These are phyloP conservation scores for Copsychus sechellarum DNA, from an alignment of 2,113 vertebrate species.

Conservation along the genomic window DNA sequence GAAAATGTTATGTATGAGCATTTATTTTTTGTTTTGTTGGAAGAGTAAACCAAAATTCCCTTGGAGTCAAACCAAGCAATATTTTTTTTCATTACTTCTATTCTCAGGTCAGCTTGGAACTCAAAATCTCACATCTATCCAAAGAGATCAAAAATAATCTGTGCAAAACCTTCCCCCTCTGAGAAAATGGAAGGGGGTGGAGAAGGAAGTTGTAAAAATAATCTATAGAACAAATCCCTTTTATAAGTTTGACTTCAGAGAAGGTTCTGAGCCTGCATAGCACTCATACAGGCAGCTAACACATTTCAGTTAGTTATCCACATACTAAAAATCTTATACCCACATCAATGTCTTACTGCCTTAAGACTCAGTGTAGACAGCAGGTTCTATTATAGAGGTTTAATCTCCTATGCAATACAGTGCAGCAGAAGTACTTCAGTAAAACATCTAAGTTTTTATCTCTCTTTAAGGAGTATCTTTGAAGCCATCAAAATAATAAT, in stretches of 20 bases:
- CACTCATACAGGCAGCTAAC: not conserved
- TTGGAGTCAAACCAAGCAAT: not conserved
- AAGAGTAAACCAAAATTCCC: not conserved
- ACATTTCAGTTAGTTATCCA: not conserved
- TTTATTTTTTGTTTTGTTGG: not conserved
- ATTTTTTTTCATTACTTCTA: not conserved
- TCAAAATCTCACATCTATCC: not conserved
- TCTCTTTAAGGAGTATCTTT: not conserved
- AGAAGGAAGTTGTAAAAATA: not conserved
- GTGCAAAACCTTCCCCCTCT: not conserved
- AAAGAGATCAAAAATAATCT: not conserved
- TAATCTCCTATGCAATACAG: rapidly evolving
- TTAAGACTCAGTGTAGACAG: not conserved
- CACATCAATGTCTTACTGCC: not conserved
- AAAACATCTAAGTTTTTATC: not conserved
- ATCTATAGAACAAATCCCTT: not conserved
- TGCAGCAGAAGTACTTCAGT: not conserved
- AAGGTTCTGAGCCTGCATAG: not conserved
- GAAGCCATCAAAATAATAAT: not conserved
- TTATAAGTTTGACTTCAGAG: not conserved
- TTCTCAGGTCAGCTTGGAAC: not conserved
- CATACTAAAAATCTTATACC: not conserved
- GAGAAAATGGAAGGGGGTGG: not conserved
- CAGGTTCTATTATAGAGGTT: not conserved
- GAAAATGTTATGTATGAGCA: not conserved